A percentile compares a stretch with the other conserved stretches of the same genome.
phyloP scores from a whole-genome alignment of 2,113 vertebrate genomes.

The Vombatus ursinus region DNA sequence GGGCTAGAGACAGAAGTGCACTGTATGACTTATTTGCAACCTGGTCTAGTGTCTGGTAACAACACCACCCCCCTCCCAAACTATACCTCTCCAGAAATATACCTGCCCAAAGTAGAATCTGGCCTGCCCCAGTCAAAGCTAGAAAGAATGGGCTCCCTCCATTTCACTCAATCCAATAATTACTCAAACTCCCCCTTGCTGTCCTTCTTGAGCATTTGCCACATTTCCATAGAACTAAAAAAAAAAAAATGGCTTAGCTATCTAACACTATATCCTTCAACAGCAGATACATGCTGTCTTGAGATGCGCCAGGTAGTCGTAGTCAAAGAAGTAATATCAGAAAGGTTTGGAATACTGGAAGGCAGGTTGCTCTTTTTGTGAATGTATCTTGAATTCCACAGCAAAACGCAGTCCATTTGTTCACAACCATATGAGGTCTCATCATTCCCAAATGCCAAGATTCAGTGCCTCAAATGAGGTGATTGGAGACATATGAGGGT shows the following conservation, averaged over 20 bases:
- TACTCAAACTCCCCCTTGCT: neutral
- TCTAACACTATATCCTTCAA: conserved; percentile 4
- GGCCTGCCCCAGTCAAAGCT: neutral
- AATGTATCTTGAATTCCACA: neutral
- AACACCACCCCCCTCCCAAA: neutral
- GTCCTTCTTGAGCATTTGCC: neutral
- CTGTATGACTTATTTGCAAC: conserved; percentile 59
- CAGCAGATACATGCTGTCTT: neutral
- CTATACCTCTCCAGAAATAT: neutral
- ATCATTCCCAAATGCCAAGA: neutral
- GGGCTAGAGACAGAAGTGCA: conserved; percentile 53
- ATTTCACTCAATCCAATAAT: neutral
- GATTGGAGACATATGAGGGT: neutral
- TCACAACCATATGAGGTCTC: neutral
- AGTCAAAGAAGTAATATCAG: conserved; percentile 27
- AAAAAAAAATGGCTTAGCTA: conserved; percentile 18
- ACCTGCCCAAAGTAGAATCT: conserved; percentile 2
- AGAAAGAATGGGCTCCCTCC: neutral
- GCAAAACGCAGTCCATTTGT: neutral
- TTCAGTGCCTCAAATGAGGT: neutral
- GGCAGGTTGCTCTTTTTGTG: neutral
- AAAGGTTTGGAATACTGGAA: neutral
- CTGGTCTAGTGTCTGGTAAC: conserved; percentile 23
- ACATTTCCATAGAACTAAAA: conserved; percentile 16
- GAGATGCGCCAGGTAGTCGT: conserved; percentile 21